Evolutionary conservation across 2,113 vertebrate genomes (phyloP), one percentile per base, ranked within the genome.

Genomic region (Uria lomvia): DNA sequence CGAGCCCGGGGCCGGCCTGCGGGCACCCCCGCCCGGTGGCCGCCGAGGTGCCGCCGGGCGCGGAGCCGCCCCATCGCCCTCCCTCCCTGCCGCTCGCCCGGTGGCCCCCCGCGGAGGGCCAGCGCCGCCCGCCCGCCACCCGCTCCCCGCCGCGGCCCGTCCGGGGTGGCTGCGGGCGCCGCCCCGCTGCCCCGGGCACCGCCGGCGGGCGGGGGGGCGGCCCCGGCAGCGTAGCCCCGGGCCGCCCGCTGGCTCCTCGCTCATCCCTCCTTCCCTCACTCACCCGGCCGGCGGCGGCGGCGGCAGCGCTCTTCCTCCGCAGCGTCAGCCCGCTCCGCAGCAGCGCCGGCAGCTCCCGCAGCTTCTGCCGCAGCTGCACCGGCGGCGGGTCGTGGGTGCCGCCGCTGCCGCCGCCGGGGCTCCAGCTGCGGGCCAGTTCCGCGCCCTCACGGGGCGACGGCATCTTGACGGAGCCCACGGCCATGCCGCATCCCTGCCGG

Each of bases 271-370:
- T 8, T 45, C 43, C 43, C 38, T 36, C 36, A 68, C 78, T 98
- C 95, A 98, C 98, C 97, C 97, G 97, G 85, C 55, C 97, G 42
- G 94, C 95, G 27, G 86, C 97, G 27, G 86, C 97, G 52, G 86
- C 97, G 52, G 97, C 55, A 56, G 30, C 97, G 86, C 96, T 94
- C 96, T 99, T 99, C 98, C 99, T 99, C 97, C 99, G 98, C 98
- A 99, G 98, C 95, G 99, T 99, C 92, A 99, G 98, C 66, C 99
- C 99, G 98, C 99, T 99, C 92, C 99, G 99, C 81, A 99, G 98
- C 79, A 99, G 97, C 58, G 99, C 98, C 12, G 99, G 99, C 94
- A 99, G 98, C 86, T 99, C 99, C 97, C 98, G 97, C 93, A 99
- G 99, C 98, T 99, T 99, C 95, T 99, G 99, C 95, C 99, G 99